These are phyloP conservation scores for Pantherophis alleghaniensis DNA, from an alignment of 2,797 vertebrate genomes.

Conservation along the genomic window DNA sequence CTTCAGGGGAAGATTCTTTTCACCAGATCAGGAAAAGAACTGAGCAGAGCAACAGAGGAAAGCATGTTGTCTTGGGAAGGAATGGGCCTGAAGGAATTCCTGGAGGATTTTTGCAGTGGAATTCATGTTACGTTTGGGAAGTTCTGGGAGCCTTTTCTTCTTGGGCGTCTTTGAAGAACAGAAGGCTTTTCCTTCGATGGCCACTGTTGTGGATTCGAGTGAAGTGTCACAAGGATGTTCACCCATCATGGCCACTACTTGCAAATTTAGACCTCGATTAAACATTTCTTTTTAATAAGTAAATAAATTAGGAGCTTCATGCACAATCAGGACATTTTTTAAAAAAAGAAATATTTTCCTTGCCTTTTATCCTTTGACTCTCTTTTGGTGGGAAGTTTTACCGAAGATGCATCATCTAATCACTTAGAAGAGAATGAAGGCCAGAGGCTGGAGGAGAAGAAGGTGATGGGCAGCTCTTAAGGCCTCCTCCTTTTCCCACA, in stretches of 20 bases:
- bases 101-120: slow-evolving; percentile 41
- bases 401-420: slow-evolving; percentile 9
- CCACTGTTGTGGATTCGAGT: slow-evolving; percentile 55
- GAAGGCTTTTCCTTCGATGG: slow-evolving; percentile 66
- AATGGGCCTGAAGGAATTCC: slow-evolving; percentile 59
- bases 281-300: slow-evolving; percentile 32
- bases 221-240: slow-evolving; percentile 50
- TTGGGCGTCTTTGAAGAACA: slow-evolving; percentile 57
- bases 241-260: slow-evolving; percentile 44
- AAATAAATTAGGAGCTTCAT: slow-evolving; percentile 30
- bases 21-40: slow-evolving; percentile 27
- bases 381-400: not conserved
- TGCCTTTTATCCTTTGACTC: not conserved
- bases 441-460: not conserved
- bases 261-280: slow-evolving; percentile 32
- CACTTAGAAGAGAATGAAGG: not conserved
- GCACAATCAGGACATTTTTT: slow-evolving; percentile 22
- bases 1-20: slow-evolving; percentile 4
- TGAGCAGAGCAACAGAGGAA: slow-evolving; percentile 45
- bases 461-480: not conserved
- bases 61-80: slow-evolving; percentile 49
- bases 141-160: slow-evolving; percentile 60
- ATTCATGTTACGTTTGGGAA: slow-evolving; percentile 65
- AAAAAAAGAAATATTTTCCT: slow-evolving; percentile 26
- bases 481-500: not conserved